These are phyloP conservation scores for Cherax destructor DNA, from an alignment of 1,140 invertebrate genomes.

Conservation along the genomic window DNA sequence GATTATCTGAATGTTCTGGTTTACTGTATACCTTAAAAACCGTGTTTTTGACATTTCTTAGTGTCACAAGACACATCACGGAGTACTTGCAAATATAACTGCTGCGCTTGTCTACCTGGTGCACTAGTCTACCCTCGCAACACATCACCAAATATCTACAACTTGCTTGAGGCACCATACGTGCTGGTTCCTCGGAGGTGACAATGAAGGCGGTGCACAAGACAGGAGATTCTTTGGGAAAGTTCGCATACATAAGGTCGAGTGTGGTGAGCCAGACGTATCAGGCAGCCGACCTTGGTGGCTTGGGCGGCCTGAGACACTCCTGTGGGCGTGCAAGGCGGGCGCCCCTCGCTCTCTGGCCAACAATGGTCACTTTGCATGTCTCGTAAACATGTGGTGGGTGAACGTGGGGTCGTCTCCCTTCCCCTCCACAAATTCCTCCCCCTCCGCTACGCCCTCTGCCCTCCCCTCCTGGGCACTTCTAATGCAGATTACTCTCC, in stretches of 20 bases:
- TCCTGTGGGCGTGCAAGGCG: not conserved
- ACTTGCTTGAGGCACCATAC: not conserved
- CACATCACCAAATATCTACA: not conserved
- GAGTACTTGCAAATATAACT: no score
- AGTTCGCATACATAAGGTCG: not conserved
- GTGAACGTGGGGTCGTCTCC: not conserved
- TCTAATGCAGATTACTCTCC: constrained; percentile 7
- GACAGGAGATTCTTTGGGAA: not conserved
- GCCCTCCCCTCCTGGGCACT: not conserved
- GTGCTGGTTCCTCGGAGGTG: not conserved
- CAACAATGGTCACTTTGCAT: constrained; percentile 41
- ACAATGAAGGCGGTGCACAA: not conserved
- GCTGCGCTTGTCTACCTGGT: not conserved
- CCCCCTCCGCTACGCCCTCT: no score
- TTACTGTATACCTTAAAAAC: no score
- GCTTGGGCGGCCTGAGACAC: not conserved
- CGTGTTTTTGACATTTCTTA: no score
- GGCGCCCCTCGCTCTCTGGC: not conserved
- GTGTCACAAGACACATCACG: no score
- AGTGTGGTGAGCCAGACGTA: not conserved
- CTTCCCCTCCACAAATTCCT: no score
- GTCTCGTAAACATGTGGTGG: constrained; percentile 24
- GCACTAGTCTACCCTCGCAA: not conserved
- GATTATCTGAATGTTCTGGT: no score
- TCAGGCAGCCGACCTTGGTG: not conserved